phyloP scores from a whole-genome alignment of 2,888 invertebrate species.

The Aromia moschata region DNA sequence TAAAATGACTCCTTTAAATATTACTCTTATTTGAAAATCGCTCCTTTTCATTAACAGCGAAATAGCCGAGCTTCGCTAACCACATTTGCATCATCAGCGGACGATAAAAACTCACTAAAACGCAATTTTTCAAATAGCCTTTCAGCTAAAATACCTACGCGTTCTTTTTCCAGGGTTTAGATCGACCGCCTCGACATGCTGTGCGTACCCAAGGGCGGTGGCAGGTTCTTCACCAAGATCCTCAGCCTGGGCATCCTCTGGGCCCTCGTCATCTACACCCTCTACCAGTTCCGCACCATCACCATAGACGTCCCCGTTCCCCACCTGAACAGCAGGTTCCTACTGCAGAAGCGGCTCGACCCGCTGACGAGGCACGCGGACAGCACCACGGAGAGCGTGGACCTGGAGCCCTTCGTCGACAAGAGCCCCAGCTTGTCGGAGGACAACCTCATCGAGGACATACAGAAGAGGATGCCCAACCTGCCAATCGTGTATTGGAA shows the following conservation, averaged over 20 bases:
- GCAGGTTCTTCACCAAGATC: slow-evolving; percentile 64
- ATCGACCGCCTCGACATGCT: background rate
- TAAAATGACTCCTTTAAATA: too few relatives aligned
- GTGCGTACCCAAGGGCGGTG: slow-evolving; percentile 44
- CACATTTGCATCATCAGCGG: too few relatives aligned
- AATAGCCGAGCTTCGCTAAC: too few relatives aligned
- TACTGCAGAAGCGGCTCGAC: slow-evolving; percentile 65
- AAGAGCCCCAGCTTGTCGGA: slow-evolving; percentile 72
- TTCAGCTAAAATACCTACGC: too few relatives aligned
- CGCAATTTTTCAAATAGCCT: too few relatives aligned
- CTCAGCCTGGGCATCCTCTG: slow-evolving; percentile 62
- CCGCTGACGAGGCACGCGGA: slow-evolving; percentile 59
- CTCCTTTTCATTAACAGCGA: too few relatives aligned
- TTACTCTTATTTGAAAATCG: too few relatives aligned
- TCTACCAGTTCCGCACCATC: slow-evolving; percentile 60
- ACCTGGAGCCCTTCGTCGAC: slow-evolving; percentile 70
- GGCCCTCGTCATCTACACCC: slow-evolving; percentile 63
- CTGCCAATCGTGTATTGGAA: slow-evolving; percentile 88
- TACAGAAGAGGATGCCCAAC: slow-evolving; percentile 82
- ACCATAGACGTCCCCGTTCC: slow-evolving; percentile 59
- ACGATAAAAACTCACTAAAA: too few relatives aligned
- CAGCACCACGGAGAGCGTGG: slow-evolving; percentile 60
- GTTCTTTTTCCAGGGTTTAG: slow-evolving; percentile 2
- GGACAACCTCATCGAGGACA: slow-evolving; percentile 79
- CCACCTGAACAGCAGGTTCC: slow-evolving; percentile 63